Evolutionary conservation across 2,888 invertebrate genomes (phyloP).

Genomic region (Molanna angustata): DNA sequence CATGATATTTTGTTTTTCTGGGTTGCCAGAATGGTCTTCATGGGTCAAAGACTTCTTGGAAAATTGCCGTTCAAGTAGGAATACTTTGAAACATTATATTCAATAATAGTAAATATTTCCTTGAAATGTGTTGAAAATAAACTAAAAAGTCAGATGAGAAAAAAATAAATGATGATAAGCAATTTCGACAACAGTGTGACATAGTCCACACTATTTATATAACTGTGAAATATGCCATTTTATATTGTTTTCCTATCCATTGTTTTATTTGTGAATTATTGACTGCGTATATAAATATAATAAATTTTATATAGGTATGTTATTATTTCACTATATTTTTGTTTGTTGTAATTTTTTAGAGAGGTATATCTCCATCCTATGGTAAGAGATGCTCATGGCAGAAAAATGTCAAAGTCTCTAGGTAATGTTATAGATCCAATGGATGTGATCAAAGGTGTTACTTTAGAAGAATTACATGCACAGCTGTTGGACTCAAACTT

Average conservation of each 20-base stretch:
- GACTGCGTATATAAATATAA: no score
- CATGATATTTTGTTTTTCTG: constrained; percentile 99
- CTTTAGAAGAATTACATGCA: constrained; percentile 73
- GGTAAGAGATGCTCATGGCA: constrained; percentile 95
- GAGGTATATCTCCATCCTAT: constrained; percentile 95
- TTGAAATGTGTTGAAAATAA: no score
- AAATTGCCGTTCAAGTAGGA: constrained; percentile 85
- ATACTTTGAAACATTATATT: not conserved
- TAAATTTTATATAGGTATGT: no score
- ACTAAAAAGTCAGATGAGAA: no score
- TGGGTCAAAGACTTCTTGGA: constrained; percentile 86
- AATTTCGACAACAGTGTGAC: no score
- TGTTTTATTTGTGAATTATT: no score
- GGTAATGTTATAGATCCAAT: constrained; percentile 98
- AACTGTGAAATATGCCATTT: no score
- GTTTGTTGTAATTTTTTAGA: constrained; percentile 50
- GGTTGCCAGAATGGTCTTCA: constrained; percentile 99
- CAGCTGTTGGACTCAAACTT: constrained; percentile 77
- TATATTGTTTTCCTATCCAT: no score
- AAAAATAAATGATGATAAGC: no score
- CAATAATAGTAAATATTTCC: no score
- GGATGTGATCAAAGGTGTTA: constrained; percentile 88
- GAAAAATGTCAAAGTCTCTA: constrained; percentile 98
- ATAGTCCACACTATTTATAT: no score
- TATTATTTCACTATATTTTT: no score